These are phyloP conservation scores for Eupithecia subfuscata DNA, from an alignment of 2,888 invertebrate genomes.

Conservation along the genomic window DNA sequence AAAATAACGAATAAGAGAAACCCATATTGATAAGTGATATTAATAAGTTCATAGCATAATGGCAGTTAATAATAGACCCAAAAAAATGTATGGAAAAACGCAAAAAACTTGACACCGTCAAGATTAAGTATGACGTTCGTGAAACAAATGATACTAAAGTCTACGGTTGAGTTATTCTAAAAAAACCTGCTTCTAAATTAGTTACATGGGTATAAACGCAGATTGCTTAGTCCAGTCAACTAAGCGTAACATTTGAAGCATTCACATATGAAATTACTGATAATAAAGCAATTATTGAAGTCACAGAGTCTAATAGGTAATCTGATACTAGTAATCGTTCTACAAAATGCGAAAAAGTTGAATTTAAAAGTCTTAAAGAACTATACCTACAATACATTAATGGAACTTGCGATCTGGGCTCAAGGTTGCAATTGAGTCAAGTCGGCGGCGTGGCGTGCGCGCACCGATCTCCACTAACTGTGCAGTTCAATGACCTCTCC, in stretches of 20 bases:
- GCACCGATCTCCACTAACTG: conserved; percentile 63
- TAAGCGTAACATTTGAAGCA: background rate
- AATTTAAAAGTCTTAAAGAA: conserved; percentile 26
- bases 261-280: conserved; percentile 2
- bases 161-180: conserved; percentile 6
- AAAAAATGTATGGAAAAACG: background rate
- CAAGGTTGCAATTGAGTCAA: conserved; percentile 70
- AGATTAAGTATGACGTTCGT: conserved; percentile 9
- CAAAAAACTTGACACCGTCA: conserved; percentile 24
- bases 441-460: conserved; percentile 55
- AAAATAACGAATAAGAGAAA: background rate
- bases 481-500: conserved; percentile 70
- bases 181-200: background rate
- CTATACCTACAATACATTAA: conserved; percentile 14
- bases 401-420: conserved; percentile 42
- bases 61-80: background rate
- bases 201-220: background rate
- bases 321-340: background rate
- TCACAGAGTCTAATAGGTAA: background rate
- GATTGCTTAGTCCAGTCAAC: background rate
- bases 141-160: background rate
- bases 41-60: background rate
- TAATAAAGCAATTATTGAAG: background rate
- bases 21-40: background rate
- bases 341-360: background rate